Evolutionary conservation across 2,113 vertebrate genomes (phyloP), one percentile per base, ranked within the genome.

Genomic region (Felis chaus): DNA sequence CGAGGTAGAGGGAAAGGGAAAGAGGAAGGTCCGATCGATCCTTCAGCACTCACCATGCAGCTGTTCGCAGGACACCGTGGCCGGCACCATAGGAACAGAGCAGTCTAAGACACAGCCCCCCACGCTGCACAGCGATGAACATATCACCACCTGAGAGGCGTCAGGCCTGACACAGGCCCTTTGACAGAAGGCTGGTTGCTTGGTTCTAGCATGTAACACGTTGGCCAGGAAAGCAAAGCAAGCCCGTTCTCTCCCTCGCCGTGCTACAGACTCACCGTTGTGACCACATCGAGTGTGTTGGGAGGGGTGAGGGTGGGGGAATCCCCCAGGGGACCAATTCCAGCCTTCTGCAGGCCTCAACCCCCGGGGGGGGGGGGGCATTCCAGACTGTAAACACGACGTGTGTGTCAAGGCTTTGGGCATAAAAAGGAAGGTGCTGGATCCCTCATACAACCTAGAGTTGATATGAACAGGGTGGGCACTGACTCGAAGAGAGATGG

Each of bases 121-220:
- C 21, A 74, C 79, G 74, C 95, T 36, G 61, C 15, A 5, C 45
- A 50, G 31, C 0, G 63, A 95, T 0, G 63, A 74, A 96, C 94
- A 76, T 55, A 27, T 4, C 6, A 27, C 21, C 7, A 1, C 48
- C 39, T 45, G 63, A 63, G 90, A 94, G 88, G 92, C 50, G 0
- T 53, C 33, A 7, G 90, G 80, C 94, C 82, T 65, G 83, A 96
- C 95, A 97, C 96, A 92, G 96, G 94, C 92, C 87, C 95, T 96
- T 97, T 95, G 95, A 98, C 97, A 90, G 92, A 12, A 81, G 89
- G 41, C 79, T 0, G 16, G 90, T 0, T 88, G 90, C 76, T 55
- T 61, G 88, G 84, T 41, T 55, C 88, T 25, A 91, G 83, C 66
- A 65, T 92, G 74, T 21, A 4, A 31, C 33, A 2, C 1, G 5